phyloP scores from a whole-genome alignment of 2,888 invertebrate species.

The Chrysolina oricalcia region DNA sequence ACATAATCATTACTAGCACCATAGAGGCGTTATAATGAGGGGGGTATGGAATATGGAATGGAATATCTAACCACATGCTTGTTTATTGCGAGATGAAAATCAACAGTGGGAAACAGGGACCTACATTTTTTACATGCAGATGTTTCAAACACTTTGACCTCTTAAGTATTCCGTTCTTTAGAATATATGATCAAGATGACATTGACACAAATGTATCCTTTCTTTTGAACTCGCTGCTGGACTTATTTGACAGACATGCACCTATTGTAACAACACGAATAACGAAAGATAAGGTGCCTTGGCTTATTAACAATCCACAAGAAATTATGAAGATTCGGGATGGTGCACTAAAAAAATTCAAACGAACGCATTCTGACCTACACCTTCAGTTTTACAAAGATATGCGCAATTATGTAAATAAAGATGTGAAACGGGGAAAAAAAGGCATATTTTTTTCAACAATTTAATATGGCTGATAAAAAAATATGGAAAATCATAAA shows the following conservation, averaged over 20 bases:
- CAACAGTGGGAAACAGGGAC: neutral
- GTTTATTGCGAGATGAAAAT: slow-evolving; percentile 2
- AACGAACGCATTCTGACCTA: neutral
- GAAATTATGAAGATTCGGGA: neutral
- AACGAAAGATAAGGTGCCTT: neutral
- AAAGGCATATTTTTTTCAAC: neutral
- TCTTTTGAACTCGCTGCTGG: no score
- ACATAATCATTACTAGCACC: neutral
- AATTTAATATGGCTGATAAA: neutral
- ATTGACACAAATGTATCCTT: neutral
- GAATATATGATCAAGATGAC: slow-evolving; percentile 7
- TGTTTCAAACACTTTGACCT: slow-evolving; percentile 1
- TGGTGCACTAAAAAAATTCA: neutral
- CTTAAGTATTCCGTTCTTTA: neutral
- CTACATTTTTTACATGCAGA: neutral
- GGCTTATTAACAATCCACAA: neutral
- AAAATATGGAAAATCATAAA: neutral
- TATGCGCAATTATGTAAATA: neutral
- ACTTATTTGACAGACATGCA: no score
- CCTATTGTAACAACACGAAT: neutral
- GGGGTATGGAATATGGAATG: neutral
- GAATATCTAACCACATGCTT: neutral
- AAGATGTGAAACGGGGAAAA: neutral
- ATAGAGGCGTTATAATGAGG: neutral
- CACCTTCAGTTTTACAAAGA: neutral